A percentile compares a stretch with the other conserved stretches of the same genome.
Evolutionary conservation across 2,113 vertebrate genomes (phyloP).

Genomic region (Chauna torquata): DNA sequence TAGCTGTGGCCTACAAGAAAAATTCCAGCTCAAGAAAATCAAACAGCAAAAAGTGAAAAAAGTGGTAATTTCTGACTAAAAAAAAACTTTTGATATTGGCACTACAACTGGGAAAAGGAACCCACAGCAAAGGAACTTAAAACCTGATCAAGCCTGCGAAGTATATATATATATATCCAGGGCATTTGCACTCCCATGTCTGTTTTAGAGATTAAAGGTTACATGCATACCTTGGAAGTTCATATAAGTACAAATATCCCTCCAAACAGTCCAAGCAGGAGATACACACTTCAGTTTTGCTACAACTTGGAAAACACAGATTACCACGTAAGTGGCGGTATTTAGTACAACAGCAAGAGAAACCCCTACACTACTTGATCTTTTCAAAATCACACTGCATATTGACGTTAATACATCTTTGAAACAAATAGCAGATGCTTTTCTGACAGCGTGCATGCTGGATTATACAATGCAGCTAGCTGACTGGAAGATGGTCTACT

Average conservation of each 20-base stretch:
- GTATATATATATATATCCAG: neutral
- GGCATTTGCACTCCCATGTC: neutral
- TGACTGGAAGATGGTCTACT: neutral
- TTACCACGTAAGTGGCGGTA: neutral
- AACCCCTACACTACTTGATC: neutral
- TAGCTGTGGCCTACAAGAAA: neutral
- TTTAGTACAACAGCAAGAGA: neutral
- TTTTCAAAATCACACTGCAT: neutral
- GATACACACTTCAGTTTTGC: neutral
- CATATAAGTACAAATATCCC: neutral
- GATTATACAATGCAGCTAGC: neutral
- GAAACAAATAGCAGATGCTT: neutral
- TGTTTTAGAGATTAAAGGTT: slow-evolving; percentile 4
- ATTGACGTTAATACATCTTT: neutral
- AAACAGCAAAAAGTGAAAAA: neutral
- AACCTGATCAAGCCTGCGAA: neutral
- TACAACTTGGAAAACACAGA: neutral
- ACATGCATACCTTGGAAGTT: neutral
- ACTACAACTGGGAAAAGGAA: neutral
- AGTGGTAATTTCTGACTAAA: neutral
- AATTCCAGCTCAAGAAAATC: neutral
- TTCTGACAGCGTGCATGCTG: neutral
- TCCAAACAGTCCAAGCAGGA: neutral
- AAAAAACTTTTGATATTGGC: neutral
- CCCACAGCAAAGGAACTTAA: neutral